Evolutionary conservation across 2,113 vertebrate species (phyloP), one percentile per base, ranked within the genome.

Genomic region (Elachura formosa): DNA sequence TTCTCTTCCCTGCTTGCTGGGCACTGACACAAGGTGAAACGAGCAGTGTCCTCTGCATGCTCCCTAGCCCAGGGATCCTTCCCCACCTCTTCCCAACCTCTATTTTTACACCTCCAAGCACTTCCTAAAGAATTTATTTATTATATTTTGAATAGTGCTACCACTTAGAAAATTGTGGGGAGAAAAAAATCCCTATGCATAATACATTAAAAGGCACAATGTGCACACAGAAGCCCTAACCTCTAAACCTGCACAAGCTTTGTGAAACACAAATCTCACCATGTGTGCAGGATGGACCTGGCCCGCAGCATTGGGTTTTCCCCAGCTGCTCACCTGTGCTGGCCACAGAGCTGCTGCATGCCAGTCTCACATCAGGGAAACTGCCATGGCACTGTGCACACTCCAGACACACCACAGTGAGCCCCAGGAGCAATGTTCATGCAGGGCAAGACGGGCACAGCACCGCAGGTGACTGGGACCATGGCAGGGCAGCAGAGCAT

Each of bases 351-450:
- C 49, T 56, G 71, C 46, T 85, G 56, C 36, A 17, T 1, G 25
- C 12, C 8, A 6, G 38, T 46, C 43, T 31, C 58, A 28, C 3
- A 2, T 31, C 5, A n/a, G 33, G 54, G 31, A 84, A 38, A 41
- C 14, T 31, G 54, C 3, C 15, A 0, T 0, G 6, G 74, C 45
- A 71, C 76, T 5, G 22, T 4, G 6, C 52, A 62, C 33, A 3
- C 49, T 46, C 28, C 0, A 4, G 41, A 56, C 31, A 68, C 56
- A 52, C 28, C 5, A 5, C 34, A 71, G 41, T 3, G 3, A 62
- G 59, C 31, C 49, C 41, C 33, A 5, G 2, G 67, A 64, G 74
- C 1, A 16, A 18, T 1, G 17, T 0, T 14, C 2, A 0, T 0
- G 0, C 1, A 4, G 40, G 33, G 21, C 6, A 45, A 87, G 54